Evolutionary conservation across 2,797 vertebrate genomes (phyloP), one percentile per base, ranked within the genome.

Genomic region (Rhynchonycteris naso): DNA sequence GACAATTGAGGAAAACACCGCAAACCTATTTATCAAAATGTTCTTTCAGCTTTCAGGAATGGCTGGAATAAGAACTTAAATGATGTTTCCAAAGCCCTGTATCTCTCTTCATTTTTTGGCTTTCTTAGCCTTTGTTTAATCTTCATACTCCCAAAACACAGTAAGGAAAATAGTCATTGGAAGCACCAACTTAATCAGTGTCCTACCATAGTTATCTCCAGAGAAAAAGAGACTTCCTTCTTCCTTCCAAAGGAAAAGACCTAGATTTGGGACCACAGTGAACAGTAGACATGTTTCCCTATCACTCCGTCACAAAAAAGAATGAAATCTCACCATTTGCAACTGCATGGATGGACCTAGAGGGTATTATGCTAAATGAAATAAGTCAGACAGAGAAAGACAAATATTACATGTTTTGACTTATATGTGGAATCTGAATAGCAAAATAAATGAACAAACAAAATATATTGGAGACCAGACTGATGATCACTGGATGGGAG

Each of bases 11-110:
- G 35, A 72, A 66, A 54, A 50, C 0, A 88, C 21, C 33, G 87
- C 66, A 90, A 90, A 96, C 92, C 76, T 92, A 81, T 38, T 72
- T 80, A 54, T 59, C 24, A 84, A 95, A 90, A 79, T 79, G 30
- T 52, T 93, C 68, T 91, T 87, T 82, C 52, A 38, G 72, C 54
- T 90, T 90, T 95, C 35, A 92, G 65, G 65, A 93, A 92, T 58
- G 79, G 35, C 28, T 96, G 15, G 26, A 90, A 38, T 16, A 68
- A 81, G 28, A 93, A 80, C 22, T 90, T 81, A 81, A 59, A 75
- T 54, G 63, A 75, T 69, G 30, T 56, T 93, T 85, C n/a, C 81
- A 86, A 80, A 87, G 56, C 7, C 65, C 26, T 56, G 8, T 54
- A n/a, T 89, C 61, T 75, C 72, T 90, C 33, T n/a, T 58, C 18